A percentile compares a stretch with the other conserved stretches of the same genome.
Evolutionary conservation across 92 coral and sea anemone species (phyloP).

Genomic region (Plumapathes pennacea): DNA sequence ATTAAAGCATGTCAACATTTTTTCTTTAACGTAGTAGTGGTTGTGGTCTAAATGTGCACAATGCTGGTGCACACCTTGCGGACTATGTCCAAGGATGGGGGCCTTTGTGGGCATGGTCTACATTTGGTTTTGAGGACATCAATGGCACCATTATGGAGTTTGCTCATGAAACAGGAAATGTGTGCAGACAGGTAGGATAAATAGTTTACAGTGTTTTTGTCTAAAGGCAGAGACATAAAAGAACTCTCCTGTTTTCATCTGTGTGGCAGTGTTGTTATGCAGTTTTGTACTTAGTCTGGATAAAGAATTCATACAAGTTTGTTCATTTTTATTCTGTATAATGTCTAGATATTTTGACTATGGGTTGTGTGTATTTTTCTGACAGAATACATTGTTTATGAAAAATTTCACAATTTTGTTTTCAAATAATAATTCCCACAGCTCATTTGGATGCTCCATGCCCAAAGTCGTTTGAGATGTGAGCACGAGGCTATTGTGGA

Average conservation of each 20-base stretch:
- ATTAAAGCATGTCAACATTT: not conserved
- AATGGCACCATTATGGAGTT: slow-evolving; percentile 42
- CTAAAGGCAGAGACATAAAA: not conserved
- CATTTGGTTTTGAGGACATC: slow-evolving; percentile 60
- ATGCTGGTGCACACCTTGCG: slow-evolving; percentile 55
- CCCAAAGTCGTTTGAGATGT: slow-evolving; percentile 37
- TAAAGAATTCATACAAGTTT: slow-evolving; percentile 6
- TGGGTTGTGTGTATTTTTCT: no score
- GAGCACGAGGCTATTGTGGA: slow-evolving; percentile 11
- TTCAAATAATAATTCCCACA: no score
- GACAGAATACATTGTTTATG: no score
- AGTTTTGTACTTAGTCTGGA: not conserved
- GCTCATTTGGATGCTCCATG: slow-evolving; percentile 55
- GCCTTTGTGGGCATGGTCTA: slow-evolving; percentile 67
- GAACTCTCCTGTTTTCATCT: slow-evolving; percentile 2
- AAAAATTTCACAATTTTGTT: no score
- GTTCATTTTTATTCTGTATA: no score
- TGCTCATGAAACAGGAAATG: slow-evolving; percentile 66
- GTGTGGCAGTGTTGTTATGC: not conserved
- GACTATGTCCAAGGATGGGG: slow-evolving; percentile 65
- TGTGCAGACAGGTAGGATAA: slow-evolving; percentile 36
- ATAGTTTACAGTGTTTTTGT: not conserved
- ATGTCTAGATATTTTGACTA: no score
- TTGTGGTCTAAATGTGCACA: slow-evolving; percentile 70
- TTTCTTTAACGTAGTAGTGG: no score